Percentiles rank a stretch among this genome's conserved stretches.
Conservation (phyloP, 1,140 invertebrate species). For the Laupala kohalensis region DNA sequence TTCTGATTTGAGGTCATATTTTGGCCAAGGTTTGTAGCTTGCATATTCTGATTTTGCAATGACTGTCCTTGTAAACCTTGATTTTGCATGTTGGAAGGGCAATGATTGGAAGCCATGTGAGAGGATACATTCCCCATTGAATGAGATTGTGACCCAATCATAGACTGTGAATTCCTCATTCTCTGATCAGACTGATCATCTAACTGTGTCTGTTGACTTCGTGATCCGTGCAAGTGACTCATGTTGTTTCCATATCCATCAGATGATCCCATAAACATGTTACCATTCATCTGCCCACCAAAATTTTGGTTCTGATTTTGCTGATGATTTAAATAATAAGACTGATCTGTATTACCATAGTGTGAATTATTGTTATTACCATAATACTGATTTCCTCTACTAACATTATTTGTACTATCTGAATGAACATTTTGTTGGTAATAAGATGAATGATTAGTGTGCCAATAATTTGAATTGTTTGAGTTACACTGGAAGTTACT, state of each 20-base stretch:
- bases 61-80: not conserved
- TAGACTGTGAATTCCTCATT: not conserved
- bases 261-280: not conserved
- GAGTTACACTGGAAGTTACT: not conserved
- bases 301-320: conserved; percentile 20
- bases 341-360: conserved; percentile 26
- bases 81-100: not conserved
- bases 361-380: conserved; percentile 15
- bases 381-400: conserved; percentile 3
- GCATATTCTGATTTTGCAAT: conserved; percentile 1
- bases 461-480: not conserved
- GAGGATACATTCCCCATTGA: not conserved
- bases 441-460: not conserved
- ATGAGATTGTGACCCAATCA: not conserved
- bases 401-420: not conserved
- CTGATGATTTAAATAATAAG: conserved; percentile 25
- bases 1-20: conserved; percentile 2
- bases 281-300: conserved; percentile 16
- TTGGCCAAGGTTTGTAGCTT: too few relatives aligned
- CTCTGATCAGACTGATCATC: not conserved
- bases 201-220: not conserved
- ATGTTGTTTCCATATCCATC: not conserved
- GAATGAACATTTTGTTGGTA: not conserved
- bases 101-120: not conserved
- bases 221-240: not conserved